Base-by-base conservation (phyloP, 1,140 invertebrate genomes). In the Drosophila auraria region DNA sequence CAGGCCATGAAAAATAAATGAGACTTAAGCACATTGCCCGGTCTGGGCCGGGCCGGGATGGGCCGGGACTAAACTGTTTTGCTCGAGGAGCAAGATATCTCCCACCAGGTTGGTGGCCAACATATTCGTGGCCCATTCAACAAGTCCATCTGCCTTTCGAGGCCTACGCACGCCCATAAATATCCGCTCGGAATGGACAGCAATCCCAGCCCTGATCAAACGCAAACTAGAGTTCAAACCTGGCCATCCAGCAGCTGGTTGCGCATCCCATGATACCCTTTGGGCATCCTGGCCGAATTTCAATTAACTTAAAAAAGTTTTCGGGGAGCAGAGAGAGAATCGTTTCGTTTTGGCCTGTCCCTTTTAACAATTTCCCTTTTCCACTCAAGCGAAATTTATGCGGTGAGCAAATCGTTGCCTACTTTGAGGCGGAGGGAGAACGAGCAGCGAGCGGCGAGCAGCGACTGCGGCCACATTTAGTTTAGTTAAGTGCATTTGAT, bases 401-500 rank as follows among this genome's bases (percentile, higher is more conserved):
- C 62, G 56, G 58, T n/a, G 38, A 54, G 61, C 68, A 80, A 73
- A 65, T 82, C 71, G 80, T 69, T 80, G 83, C 84, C 84, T 73
- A 78, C 84, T 61, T 77, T 61, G 68, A 20, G 50, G 84, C 14
- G 30, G 60, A 25, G 30, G 38, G 47, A 14, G 30, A 12, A 23
- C 11, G 44, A 23, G 42, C 36, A 50, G 12, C 33, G 20, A 36
- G 59, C 54, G 61, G 45, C 76, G 44, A 23, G 42, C 36, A 50
- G 12, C 33, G 20, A 36, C 42, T 30, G 59, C 54, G 61, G 45
- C 76, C 70, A 73, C 79, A 74, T 90, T 90, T 82, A 76, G 87
- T 86, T 89, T 82, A 76, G 82, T 90, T 90, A 90, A 90, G 86
- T 90, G 86, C 86, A 86, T 91, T 90, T 90, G 87, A 90, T 86